Base-by-base conservation (phyloP, 1,140 invertebrate species). In the Thaumatotibia leucotreta region DNA sequence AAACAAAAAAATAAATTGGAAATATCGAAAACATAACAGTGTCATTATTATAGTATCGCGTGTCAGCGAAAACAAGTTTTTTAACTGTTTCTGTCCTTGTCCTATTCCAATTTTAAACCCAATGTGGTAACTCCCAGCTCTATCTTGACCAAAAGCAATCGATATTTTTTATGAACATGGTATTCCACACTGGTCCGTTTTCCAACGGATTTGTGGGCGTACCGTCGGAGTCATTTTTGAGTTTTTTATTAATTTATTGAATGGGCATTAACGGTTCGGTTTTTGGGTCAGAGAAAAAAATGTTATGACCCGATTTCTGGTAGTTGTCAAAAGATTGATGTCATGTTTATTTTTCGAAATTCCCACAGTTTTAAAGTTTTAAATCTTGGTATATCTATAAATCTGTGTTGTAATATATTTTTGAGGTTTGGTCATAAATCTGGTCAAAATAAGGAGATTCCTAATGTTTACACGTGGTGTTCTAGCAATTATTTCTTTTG, bases 151-250 rank as follows among this genome's bases (percentile, higher is more conserved):
- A 31, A 31, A 58, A 5, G 14, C 24, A 14, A 69, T 75, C 69
- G 66, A 70, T 68, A 67, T 61, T 69, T 69, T 77, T 76, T 71
- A 77, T 70, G 70, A 54, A 63, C 69, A 22, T 62, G 54, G 63
- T 22, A 54, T 54, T 27, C 50, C 22, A 8, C 20, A 22, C 6
- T 54, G 22, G 22, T 4, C 8, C 22, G 4, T 27, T 54, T 27
- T 54, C 23, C 11, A n/a, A 27, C 10, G 11, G 22, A 3, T 54
- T n/a, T 54, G 27, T 58, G n/a, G 52, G 52, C 24, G 52, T 58
- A 58, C 2, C 17, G 4, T 9, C 39, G 23, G 27, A 20, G 23
- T 14, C 23, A 58, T 58, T 58, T 58, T 58, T 58, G 52, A 58
- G 24, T 58, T 58, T 54, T 58, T 58, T 58, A 58, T 58, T 58